Evolutionary conservation across 1,140 invertebrate species (phyloP).

Genomic region (Zophobas morio): DNA sequence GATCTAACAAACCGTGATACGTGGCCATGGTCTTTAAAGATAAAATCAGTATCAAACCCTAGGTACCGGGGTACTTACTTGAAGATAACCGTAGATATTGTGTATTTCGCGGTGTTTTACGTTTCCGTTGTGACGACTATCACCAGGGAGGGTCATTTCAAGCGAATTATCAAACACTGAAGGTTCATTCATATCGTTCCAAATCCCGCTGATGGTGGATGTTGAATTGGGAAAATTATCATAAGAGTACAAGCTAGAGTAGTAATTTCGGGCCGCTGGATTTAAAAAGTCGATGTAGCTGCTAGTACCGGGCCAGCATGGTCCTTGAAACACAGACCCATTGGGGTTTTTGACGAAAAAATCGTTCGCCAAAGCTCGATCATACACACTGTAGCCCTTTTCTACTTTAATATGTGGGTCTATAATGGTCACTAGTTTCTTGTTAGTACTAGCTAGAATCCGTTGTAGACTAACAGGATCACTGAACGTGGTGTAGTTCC

Average conservation of each 20-base stretch:
- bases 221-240: conserved; percentile 73
- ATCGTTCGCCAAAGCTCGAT: conserved; percentile 81
- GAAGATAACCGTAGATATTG: conserved; percentile 61
- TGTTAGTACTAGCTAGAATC: conserved; percentile 80
- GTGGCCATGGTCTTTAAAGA: conserved; percentile 73
- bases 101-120: conserved; percentile 59
- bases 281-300: conserved; percentile 80
- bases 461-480: conserved; percentile 79
- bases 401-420: conserved; percentile 86
- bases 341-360: conserved; percentile 91
- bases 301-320: conserved; percentile 81
- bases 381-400: conserved; percentile 74
- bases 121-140: conserved; percentile 67
- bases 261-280: conserved; percentile 77
- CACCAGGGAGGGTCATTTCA: conserved; percentile 76
- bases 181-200: conserved; percentile 90
- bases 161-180: conserved; percentile 82
- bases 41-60: neutral
- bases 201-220: conserved; percentile 75
- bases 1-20: conserved; percentile 82
- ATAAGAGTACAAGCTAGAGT: conserved; percentile 73
- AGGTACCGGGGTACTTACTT: conserved; percentile 42
- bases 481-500: conserved; percentile 77
- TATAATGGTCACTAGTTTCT: conserved; percentile 81
- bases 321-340: conserved; percentile 89